Conservation (phyloP, 2,113 vertebrate genomes). For the Herpetotheres cachinnans region DNA sequence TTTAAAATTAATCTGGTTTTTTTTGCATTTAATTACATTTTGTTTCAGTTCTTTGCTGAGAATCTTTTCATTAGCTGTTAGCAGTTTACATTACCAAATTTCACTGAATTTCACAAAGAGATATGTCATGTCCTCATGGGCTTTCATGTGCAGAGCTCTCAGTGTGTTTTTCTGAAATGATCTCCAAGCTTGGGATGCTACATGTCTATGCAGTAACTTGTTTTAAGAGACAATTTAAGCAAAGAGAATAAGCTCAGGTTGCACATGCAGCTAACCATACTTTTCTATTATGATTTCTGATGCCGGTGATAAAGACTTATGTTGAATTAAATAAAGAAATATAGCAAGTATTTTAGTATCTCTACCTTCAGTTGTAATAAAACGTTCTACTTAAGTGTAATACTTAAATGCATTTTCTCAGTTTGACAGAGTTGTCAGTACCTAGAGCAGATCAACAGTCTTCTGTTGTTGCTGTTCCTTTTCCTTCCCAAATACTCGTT, state of each 20-base stretch:
- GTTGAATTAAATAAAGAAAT: not conserved
- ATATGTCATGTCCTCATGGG: not conserved
- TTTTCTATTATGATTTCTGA: not conserved
- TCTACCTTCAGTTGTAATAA: not conserved
- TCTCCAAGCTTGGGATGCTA: slow-evolving; percentile 20
- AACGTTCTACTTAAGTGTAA: not conserved
- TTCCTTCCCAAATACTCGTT: not conserved
- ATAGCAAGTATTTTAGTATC: not conserved
- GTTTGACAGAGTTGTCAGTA: not conserved
- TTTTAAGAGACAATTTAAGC: not conserved
- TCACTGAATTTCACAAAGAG: not conserved
- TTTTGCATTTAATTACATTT: slow-evolving; percentile 19
- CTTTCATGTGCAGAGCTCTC: slow-evolving; percentile 3
- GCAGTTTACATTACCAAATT: not conserved
- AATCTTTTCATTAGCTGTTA: not conserved
- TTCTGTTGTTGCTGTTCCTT: not conserved
- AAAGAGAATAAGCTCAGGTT: not conserved
- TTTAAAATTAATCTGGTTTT: slow-evolving; percentile 16
- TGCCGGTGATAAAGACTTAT: not conserved
- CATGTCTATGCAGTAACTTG: not conserved
- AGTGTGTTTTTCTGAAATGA: slow-evolving; percentile 31
- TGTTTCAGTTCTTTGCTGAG: slow-evolving; percentile 10
- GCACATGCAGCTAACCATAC: not conserved
- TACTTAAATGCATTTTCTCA: not conserved
- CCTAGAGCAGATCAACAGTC: not conserved